Conservation (phyloP, 1,140 invertebrate genomes). For the Carposina sasakii region DNA sequence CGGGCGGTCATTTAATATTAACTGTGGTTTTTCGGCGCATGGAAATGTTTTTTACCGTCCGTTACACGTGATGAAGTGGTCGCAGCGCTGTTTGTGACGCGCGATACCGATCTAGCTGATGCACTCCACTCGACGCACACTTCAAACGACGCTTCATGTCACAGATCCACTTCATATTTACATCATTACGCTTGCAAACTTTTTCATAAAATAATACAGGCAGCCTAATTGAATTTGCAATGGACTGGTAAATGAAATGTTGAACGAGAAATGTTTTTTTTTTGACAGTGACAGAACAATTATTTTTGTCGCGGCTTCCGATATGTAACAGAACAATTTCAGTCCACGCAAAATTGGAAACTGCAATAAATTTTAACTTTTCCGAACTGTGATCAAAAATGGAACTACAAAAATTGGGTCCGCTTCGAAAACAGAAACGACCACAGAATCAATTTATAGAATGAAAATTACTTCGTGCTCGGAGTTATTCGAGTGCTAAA, state of each 20-base stretch:
- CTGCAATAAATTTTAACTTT: conserved; percentile 69
- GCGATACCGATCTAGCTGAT: too few species aligned
- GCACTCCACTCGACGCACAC: too few species aligned
- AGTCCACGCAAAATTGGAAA: conserved; percentile 56
- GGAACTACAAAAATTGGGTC: conserved; percentile 60
- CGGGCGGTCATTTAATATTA: conserved; percentile 71
- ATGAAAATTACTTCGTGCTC: conserved; percentile 30
- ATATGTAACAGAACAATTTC: conserved; percentile 30
- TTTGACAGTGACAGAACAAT: too few species aligned
- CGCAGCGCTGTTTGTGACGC: conserved; percentile 62
- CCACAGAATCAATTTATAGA: conserved; percentile 67
- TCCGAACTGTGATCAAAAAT: conserved; percentile 66
- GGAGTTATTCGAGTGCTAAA: too few species aligned
- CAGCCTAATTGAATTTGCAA: too few species aligned
- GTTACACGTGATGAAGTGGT: conserved; percentile 68
- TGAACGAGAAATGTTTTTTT: too few species aligned
- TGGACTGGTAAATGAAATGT: too few species aligned
- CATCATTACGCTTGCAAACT: too few species aligned
- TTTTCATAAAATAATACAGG: too few species aligned
- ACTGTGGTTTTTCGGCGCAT: conserved; percentile 70
- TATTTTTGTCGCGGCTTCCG: conserved; percentile 28
- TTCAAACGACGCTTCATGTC: too few species aligned
- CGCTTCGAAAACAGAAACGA: conserved; percentile 49
- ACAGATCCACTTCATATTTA: too few species aligned
- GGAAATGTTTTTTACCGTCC: conserved; percentile 68